Percentiles rank a stretch among this genome's conserved stretches.
These are phyloP conservation scores for Leptinotarsa defecta DNA, from an alignment of 1,140 invertebrate species.

Conservation along the genomic window DNA sequence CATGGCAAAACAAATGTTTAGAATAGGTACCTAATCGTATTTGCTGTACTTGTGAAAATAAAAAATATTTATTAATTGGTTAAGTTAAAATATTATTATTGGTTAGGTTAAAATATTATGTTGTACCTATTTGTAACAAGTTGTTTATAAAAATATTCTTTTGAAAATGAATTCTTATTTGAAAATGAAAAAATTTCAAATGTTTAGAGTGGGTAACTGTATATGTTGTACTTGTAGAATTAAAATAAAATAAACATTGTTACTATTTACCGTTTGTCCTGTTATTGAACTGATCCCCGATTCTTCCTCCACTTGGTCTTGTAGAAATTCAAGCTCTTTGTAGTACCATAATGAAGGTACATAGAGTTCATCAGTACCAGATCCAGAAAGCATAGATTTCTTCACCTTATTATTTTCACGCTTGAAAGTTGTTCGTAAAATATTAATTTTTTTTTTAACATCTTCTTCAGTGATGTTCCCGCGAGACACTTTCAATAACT, in stretches of 20 bases:
- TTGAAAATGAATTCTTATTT: conserved; percentile 21
- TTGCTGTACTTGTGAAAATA: conserved; percentile 19
- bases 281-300: conserved; percentile 13
- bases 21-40: conserved; percentile 17
- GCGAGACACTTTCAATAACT: conserved; percentile 17
- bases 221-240: conserved; percentile 14
- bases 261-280: conserved; percentile 19
- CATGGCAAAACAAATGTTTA: conserved; percentile 22
- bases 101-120: conserved; percentile 15
- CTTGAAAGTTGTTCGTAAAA: conserved; percentile 13
- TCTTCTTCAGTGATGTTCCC: conserved; percentile 17
- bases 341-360: conserved; percentile 25
- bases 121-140: conserved; percentile 22
- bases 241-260: conserved; percentile 16
- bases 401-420: conserved; percentile 22
- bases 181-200: conserved; percentile 20
- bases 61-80: conserved; percentile 22
- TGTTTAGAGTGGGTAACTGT: conserved; percentile 9
- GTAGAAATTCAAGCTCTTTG: conserved; percentile 24
- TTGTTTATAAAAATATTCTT: conserved; percentile 21
- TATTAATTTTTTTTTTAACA: conserved; percentile 18
- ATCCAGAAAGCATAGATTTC: conserved; percentile 23
- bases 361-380: conserved; percentile 14
- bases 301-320: conserved; percentile 18
- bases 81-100: conserved; percentile 20